phyloP scores from a whole-genome alignment of 2,888 invertebrate species.

The Heliconius ethilla region DNA sequence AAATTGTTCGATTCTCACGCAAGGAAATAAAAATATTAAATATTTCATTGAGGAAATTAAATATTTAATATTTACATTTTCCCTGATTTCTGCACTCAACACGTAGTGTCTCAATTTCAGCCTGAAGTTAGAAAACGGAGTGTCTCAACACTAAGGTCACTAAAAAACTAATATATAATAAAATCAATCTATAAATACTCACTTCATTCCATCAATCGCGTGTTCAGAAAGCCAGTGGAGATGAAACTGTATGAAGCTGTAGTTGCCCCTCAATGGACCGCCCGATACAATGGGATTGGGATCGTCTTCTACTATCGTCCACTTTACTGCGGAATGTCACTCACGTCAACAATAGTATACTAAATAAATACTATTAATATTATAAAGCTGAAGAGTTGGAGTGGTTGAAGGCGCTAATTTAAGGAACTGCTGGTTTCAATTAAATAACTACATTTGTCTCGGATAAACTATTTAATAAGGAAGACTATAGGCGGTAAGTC shows the following conservation, averaged over 20 bases:
- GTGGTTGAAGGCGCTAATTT: neutral
- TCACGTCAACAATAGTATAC: neutral
- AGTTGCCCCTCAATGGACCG: constrained; percentile 83
- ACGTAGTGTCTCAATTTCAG: too few relatives aligned
- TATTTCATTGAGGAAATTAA: too few relatives aligned
- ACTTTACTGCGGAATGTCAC: constrained; percentile 56
- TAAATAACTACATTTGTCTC: neutral
- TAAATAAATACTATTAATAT: neutral
- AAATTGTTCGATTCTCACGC: too few relatives aligned
- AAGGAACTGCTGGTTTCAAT: neutral
- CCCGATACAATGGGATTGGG: constrained; percentile 73
- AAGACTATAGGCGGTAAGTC: too few relatives aligned
- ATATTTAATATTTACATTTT: too few relatives aligned
- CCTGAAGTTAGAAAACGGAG: neutral
- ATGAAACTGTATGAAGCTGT: constrained; percentile 88
- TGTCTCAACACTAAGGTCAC: neutral
- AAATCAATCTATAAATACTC: constrained; percentile 12
- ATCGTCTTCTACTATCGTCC: constrained; percentile 52
- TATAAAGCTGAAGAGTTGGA: neutral
- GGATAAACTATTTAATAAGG: too few relatives aligned
- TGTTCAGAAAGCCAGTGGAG: constrained; percentile 95
- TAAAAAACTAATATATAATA: too few relatives aligned
- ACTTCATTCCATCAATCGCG: constrained; percentile 85
- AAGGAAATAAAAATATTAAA: too few relatives aligned
- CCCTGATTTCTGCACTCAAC: too few relatives aligned